Evolutionary conservation across 1,140 invertebrate species (phyloP), one percentile per base, ranked within the genome.

Genomic region (Drosophila serrata): DNA sequence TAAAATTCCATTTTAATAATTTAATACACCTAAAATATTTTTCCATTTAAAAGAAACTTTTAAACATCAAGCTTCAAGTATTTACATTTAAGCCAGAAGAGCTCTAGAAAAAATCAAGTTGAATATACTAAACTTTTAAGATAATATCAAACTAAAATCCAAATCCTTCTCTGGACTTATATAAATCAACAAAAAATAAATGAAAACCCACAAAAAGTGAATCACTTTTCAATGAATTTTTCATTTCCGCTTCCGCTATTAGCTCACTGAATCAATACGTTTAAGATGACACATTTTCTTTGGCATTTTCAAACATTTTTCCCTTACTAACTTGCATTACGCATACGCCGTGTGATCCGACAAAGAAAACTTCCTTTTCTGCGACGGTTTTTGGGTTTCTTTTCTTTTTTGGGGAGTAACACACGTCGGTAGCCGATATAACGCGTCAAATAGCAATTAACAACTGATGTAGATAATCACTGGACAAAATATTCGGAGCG

Each of bases 371-470:
- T 55, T 53, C 49, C 49, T 49, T 43, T 24, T n/a, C 13, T 31
- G 27, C 27, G 24, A 11, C 8, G 77, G 51, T 63, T 24, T 24
- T 24, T 2, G 24, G 24, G n/a, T n/a, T n/a, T n/a, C n/a, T n/a
- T n/a, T n/a, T n/a, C n/a, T 24, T 24, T 24, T 24, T 24, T 24
- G 2, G 24, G 24, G 24, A 4, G 4, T 2, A 3, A 24, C 17
- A 37, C 51, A 91, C 86, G 86, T 91, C 86, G 87, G 82, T 91
- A 91, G 88, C 87, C 82, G 88, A 91, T 90, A 91, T 91, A 91
- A 78, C 88, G 86, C 88, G 90, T 91, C 90, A 91, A 91, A 91
- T 91, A 86, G 86, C 90, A 91, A 91, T 91, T 91, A 91, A 91
- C 90, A 91, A 91, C 90, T 91, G 90, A 91, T 91, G 90, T 81